These are phyloP conservation scores for Sarcophaga subvicina DNA, from an alignment of 2,888 invertebrate genomes.

Conservation along the genomic window DNA sequence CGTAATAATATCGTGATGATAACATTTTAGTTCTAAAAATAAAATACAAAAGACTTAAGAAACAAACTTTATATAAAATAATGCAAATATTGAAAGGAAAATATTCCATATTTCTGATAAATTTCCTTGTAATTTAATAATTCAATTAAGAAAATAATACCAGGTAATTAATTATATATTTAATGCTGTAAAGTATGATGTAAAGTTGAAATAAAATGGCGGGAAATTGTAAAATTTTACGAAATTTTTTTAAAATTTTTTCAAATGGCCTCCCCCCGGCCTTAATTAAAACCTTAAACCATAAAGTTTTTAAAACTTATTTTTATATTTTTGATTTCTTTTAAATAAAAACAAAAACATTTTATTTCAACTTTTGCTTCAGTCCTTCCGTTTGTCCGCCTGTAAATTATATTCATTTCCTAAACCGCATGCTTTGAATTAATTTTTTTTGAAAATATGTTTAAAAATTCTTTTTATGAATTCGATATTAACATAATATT, in stretches of 20 bases:
- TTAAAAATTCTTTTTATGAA: slow-evolving; percentile 5
- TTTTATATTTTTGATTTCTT: neutral
- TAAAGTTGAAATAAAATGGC: slow-evolving; percentile 65
- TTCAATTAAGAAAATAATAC: neutral
- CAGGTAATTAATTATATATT: slow-evolving; percentile 2
- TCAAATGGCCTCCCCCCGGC: too few relatives aligned
- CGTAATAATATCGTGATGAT: neutral
- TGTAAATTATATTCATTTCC: slow-evolving; percentile 40
- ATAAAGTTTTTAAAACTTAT: neutral
- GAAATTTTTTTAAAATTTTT: neutral
- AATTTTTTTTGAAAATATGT: slow-evolving; percentile 26
- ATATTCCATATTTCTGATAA: neutral
- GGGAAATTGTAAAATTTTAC: neutral
- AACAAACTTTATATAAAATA: neutral
- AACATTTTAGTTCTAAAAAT: neutral
- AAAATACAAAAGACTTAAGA: slow-evolving; percentile 50
- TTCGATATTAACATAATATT: slow-evolving; percentile 73
- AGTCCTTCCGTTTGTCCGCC: slow-evolving; percentile 73
- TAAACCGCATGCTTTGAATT: slow-evolving; percentile 75
- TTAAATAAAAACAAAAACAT: slow-evolving; percentile 48
- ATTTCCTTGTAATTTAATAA: neutral
- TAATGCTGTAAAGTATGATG: slow-evolving; percentile 64
- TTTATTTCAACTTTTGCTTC: slow-evolving; percentile 64
- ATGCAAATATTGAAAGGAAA: too few relatives aligned
- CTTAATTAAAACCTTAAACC: neutral